These are phyloP conservation scores for Ictidomys tridecemlineatus DNA, from an alignment of 2,113 vertebrate genomes.

Conservation along the genomic window DNA sequence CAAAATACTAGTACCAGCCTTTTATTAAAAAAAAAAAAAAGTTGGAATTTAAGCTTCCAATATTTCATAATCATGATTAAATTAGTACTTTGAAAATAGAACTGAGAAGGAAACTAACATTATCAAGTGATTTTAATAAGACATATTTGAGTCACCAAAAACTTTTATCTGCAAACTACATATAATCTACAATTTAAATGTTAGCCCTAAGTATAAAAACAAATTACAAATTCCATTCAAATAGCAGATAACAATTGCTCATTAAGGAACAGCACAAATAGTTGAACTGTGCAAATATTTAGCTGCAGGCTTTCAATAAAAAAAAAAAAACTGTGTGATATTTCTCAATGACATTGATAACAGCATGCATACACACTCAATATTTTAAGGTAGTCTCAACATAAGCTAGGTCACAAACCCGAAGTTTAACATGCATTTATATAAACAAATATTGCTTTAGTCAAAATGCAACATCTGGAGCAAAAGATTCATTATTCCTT, in stretches of 20 bases:
- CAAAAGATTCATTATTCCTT: background rate
- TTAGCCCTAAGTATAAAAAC: slow-evolving; percentile 34
- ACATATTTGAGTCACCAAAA: slow-evolving; percentile 28
- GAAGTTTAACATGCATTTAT: background rate
- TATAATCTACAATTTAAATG: slow-evolving; percentile 56
- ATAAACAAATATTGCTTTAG: slow-evolving; percentile 46
- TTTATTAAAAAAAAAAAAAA: slow-evolving; percentile 5
- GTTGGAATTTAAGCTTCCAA: slow-evolving; percentile 14
- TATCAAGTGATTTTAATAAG: slow-evolving; percentile 59
- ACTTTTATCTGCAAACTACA: slow-evolving; percentile 40
- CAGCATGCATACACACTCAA: background rate
- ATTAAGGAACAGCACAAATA: slow-evolving; percentile 9
- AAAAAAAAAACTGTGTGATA: background rate
- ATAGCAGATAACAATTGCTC: slow-evolving; percentile 30
- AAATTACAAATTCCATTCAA: slow-evolving; percentile 50
- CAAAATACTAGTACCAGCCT: background rate
- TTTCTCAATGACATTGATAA: background rate
- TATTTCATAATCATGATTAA: slow-evolving; percentile 37
- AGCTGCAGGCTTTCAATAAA: background rate
- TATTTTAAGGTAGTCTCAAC: background rate
- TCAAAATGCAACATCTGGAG: background rate
- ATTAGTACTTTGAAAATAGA: slow-evolving; percentile 48
- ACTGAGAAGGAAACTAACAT: slow-evolving; percentile 25
- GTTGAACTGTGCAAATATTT: slow-evolving; percentile 11
- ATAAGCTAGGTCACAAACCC: background rate